A percentile compares a stretch with the other conserved stretches of the same genome.
Evolutionary conservation across 2,797 vertebrate species (phyloP).

Genomic region (Amniataba percoides): DNA sequence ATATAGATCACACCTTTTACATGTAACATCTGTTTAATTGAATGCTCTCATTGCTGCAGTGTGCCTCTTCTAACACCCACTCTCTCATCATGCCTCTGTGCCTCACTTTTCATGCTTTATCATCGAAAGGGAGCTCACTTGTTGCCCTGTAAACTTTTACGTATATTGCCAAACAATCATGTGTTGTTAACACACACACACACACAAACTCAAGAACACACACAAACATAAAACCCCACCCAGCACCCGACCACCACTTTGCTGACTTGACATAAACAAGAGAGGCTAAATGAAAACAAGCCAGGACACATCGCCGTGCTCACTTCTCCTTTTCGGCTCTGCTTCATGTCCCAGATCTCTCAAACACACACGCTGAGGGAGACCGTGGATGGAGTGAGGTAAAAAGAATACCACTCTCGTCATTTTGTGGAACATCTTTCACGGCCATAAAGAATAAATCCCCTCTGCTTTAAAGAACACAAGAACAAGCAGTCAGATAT

Average conservation of each 20-base stretch:
- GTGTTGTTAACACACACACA: constrained; percentile 37
- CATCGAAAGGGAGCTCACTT: background rate
- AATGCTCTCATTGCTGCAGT: background rate
- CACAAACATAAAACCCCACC: constrained; percentile 6
- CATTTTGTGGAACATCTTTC: background rate
- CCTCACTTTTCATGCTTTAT: constrained; percentile 16
- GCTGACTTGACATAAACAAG: constrained; percentile 83
- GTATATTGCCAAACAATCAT: constrained; percentile 34
- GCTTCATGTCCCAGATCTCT: constrained; percentile 40
- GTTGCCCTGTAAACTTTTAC: constrained; percentile 24
- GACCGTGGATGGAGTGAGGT: background rate
- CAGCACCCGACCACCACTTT: constrained; percentile 44
- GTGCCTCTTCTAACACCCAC: background rate
- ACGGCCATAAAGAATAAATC: constrained; percentile 12
- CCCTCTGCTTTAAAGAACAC: background rate
- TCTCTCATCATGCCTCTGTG: background rate
- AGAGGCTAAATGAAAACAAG: constrained; percentile 81
- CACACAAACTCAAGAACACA: constrained; percentile 4
- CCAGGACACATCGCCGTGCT: constrained; percentile 77
- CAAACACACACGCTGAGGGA: constrained; percentile 21
- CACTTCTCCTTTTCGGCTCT: constrained; percentile 46
- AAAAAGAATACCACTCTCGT: constrained; percentile 8
- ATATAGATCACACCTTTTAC: background rate
- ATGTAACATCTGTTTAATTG: background rate
- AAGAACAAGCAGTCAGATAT: background rate